Evolutionary conservation across 2,113 vertebrate species (phyloP).

Genomic region (Melanotaenia duboulayi): DNA sequence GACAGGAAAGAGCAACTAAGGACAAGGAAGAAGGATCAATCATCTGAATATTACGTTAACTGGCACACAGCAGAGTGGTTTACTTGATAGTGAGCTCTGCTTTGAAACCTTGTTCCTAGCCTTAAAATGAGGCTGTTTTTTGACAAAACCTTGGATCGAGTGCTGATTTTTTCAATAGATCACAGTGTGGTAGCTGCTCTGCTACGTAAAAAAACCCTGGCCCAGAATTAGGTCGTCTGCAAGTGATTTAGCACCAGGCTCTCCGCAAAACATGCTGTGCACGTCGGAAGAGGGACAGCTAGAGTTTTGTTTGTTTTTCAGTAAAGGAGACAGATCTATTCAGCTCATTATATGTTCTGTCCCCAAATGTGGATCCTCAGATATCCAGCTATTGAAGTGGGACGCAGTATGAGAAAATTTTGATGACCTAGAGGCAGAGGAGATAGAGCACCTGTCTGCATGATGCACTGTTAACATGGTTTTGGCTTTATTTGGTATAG

Average conservation of each 20-base stretch:
- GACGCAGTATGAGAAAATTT: conserved; percentile 39
- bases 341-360: neutral
- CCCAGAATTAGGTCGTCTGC: too few species aligned
- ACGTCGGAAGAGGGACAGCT: too few species aligned
- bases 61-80: neutral
- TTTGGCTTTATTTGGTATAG: conserved; percentile 1
- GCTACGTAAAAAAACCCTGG: too few species aligned
- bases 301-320: neutral
- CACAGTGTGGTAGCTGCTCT: too few species aligned
- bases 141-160: too few species aligned
- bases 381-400: conserved; percentile 15
- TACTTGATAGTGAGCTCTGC: neutral
- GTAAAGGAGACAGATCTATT: conserved; percentile 2
- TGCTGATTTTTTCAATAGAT: too few species aligned
- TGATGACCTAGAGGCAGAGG: conserved; percentile 37
- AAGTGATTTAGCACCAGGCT: too few species aligned
- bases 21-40: neutral
- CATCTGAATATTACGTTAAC: neutral
- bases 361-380: conserved; percentile 8
- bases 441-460: conserved; percentile 44
- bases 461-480: conserved; percentile 41
- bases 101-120: neutral
- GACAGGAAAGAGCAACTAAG: neutral
- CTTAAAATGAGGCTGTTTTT: too few species aligned
- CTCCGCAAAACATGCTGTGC: too few species aligned